A percentile compares a stretch with the other conserved stretches of the same genome.
phyloP scores from a whole-genome alignment of 2,113 vertebrate species.

The Semicossyphus pulcher region DNA sequence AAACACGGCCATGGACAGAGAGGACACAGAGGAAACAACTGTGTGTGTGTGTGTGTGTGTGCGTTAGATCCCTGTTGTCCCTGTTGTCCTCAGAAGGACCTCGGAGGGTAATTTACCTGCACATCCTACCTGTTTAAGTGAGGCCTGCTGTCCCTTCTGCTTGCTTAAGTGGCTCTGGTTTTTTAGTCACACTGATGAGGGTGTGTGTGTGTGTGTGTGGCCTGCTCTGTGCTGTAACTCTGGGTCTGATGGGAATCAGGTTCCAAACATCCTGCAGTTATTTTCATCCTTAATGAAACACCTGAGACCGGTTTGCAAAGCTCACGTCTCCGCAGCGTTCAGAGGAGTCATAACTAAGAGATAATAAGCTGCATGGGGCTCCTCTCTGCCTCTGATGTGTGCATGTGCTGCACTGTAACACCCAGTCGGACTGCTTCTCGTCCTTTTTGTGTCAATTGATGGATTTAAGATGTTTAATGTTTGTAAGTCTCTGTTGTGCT shows the following conservation, averaged over 20 bases:
- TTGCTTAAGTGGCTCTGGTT: slow-evolving; percentile 8
- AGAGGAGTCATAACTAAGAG: slow-evolving; percentile 11
- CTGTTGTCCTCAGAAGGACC: slow-evolving; percentile 30
- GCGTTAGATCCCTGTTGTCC: slow-evolving; percentile 7
- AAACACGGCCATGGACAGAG: slow-evolving; percentile 29
- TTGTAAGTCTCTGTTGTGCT: too few species aligned
- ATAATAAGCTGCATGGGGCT: slow-evolving; percentile 23
- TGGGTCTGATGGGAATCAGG: slow-evolving; percentile 12
- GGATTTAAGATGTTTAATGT: background rate
- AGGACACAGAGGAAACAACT: slow-evolving; percentile 33
- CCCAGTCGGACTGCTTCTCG: background rate
- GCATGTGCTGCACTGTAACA: background rate
- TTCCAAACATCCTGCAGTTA: slow-evolving; percentile 41
- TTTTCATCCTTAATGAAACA: slow-evolving; percentile 62
- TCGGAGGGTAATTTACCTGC: slow-evolving; percentile 40
- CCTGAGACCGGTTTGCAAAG: slow-evolving; percentile 45
- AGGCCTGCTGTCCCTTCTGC: slow-evolving; percentile 23
- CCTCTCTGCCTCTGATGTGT: background rate
- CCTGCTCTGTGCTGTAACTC: too few species aligned
- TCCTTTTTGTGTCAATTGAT: background rate
- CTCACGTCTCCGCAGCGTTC: slow-evolving; percentile 14
- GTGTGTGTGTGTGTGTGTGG: slow-evolving; percentile 6
- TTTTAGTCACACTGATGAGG: slow-evolving; percentile 3
- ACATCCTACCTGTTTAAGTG: slow-evolving; percentile 35
- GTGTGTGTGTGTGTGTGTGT: background rate